Evolutionary conservation across 2,113 vertebrate species (phyloP).

Genomic region (Otus sunia): DNA sequence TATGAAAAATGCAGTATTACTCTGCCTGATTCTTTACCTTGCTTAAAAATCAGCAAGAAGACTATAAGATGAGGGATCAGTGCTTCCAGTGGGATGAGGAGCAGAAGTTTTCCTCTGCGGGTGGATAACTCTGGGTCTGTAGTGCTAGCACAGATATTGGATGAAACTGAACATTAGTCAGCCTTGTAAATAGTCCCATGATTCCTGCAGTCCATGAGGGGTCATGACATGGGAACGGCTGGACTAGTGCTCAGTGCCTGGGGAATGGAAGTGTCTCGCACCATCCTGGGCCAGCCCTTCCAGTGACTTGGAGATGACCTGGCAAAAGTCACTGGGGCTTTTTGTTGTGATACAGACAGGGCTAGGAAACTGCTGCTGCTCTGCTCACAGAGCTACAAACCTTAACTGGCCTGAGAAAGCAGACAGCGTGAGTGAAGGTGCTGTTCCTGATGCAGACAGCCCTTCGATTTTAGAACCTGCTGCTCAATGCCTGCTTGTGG

Average conservation of each 20-base stretch:
- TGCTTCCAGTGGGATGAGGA: neutral
- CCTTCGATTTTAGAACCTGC: neutral
- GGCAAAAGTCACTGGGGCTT: neutral
- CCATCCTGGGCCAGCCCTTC: neutral
- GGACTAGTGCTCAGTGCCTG: neutral
- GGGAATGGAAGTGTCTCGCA: neutral
- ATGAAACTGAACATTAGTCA: neutral
- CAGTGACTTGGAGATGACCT: neutral
- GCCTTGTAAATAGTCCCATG: neutral
- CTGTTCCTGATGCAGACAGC: accelerated
- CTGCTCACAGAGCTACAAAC: neutral
- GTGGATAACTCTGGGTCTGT: neutral
- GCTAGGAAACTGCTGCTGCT: neutral
- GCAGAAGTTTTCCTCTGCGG: neutral
- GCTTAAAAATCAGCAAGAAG: neutral
- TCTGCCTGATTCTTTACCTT: neutral
- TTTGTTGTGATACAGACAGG: neutral
- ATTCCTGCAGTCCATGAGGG: neutral
- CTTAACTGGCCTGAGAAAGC: neutral
- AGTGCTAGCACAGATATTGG: neutral
- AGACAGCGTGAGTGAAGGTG: neutral
- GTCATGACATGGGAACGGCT: neutral
- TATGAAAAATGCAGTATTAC: neutral
- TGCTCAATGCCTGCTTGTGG: neutral
- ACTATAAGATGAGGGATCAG: neutral